Base-by-base conservation (phyloP, 2,113 vertebrate species). In the Anoura caudifer region DNA sequence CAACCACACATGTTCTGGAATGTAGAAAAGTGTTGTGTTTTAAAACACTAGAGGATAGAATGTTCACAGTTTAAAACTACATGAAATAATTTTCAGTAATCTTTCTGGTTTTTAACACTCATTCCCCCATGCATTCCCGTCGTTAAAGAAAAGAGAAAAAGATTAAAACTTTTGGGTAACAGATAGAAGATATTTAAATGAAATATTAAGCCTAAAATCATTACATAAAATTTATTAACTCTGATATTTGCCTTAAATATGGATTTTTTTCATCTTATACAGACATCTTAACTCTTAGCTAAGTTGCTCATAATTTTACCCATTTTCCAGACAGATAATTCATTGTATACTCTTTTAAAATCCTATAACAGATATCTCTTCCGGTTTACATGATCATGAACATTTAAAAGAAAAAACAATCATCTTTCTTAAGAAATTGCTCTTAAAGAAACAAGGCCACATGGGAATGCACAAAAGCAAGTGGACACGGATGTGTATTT, bases 41-140 rank as follows among this genome's bases (percentile, higher is more conserved):
- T 63, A 73, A 97, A 98, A 96, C 54, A 95, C 56, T 76, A 33
- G 83, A 54, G 56, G 65, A 33, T 87, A 95, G 96, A 96, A 89
- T 80, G 85, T 52, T 79, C 76, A 87, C 88, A 83, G 47, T 69
- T 97, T 89, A 90, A 96, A 96, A 84, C 56, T 94, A 50, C 47
- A 65, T 76, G 38, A 77, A 77, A 81, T 96, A 33, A 89, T 61
- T 72, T 95, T 90, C 76, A 75, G 41, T 45, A 73, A 80, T 15
- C 61, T 72, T 52, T 36, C 72, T 97, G 96, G 24, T 82, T 95
- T 94, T 94, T 95, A 95, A 65, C 33, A 90, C 24, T 15, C 85
- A 59, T 81, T 65, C 43, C 16, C 19, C 28, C 12, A 5, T 2
- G 16, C 2, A 75, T 50, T 36, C 8, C 31, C 13, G 26, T 76